Conservation (phyloP, 2,888 invertebrate species). For the Cheilosia urbana region DNA sequence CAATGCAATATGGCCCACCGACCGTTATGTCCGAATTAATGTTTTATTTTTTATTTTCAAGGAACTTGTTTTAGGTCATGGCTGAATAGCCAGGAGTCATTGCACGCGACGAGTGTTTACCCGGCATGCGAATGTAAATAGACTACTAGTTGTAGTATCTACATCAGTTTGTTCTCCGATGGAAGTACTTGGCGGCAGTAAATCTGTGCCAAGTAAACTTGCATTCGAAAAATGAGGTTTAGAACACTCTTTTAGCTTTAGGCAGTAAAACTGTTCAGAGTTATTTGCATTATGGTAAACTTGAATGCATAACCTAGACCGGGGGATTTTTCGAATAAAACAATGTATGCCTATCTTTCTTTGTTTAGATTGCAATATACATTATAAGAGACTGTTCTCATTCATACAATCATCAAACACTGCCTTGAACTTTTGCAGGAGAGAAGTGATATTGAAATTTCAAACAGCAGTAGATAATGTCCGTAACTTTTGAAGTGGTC, state of each 20-base stretch:
- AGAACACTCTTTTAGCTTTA: neutral
- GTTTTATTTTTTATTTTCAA: neutral
- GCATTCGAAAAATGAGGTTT: neutral
- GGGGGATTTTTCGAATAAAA: neutral
- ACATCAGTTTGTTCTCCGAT: neutral
- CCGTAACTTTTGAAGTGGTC: too few species aligned
- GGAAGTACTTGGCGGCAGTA: neutral
- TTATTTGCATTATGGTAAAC: neutral
- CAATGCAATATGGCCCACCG: too few species aligned
- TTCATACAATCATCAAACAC: too few species aligned
- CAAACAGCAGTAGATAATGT: too few species aligned
- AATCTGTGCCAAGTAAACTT: neutral
- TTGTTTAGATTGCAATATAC: too few species aligned
- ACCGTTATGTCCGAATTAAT: neutral
- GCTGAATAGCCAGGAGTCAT: constrained; percentile 4
- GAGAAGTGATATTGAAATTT: too few species aligned
- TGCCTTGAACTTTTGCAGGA: too few species aligned
- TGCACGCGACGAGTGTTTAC: neutral
- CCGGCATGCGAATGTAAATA: neutral
- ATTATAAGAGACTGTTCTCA: too few species aligned
- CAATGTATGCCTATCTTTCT: too few species aligned
- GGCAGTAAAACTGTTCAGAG: neutral
- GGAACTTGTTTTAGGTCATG: neutral
- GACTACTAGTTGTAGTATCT: neutral
- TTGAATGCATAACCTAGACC: neutral